Base-by-base conservation (phyloP, 2,797 vertebrate species). In the Pteropus rufus region DNA sequence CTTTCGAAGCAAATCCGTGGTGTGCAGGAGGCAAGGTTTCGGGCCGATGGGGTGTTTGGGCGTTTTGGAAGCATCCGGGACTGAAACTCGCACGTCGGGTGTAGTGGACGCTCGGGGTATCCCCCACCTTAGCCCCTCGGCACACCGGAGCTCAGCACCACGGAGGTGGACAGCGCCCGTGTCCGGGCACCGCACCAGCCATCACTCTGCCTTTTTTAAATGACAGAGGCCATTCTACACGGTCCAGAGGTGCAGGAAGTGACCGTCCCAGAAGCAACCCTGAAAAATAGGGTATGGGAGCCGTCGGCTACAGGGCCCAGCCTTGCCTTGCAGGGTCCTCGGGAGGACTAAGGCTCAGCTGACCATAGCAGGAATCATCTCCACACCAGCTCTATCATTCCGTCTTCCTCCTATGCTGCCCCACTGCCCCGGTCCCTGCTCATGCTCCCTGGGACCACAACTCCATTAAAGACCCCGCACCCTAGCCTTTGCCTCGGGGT, bases 51-150 rank as follows among this genome's bases (percentile, higher is more conserved):
- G 41, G 18, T 11, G 4, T 9, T 8, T 16, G 1, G 9, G 69
- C 23, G 31, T 82, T 67, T 29, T 31, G 26, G 39, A 70, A 34
- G 3, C 39, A 52, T 39, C 69, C 46, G 7, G 46, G 44, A 81
- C 64, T n/a, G 46, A 77, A 36, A 39, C 3, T 41, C 7, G 12
- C 16, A 54, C 36, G 19, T 6, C 0, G 26, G 70, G 19, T 8
- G 7, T 36, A 9, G 24, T 19, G 34, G 56, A 24, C 0, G 0
- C 29, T 6, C 5, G 44, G 5, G 11, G 1, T 2, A 0, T 7
- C 15, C 34, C 15, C 4, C 14, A 26, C 24, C 8, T 3, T 3
- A 76, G 36, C 44, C 15, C 23, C 62, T 11, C 29, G 1, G 7
- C 31, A 11, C 19, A 21, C 58, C 21, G 58, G 12, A 6, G 10